Evolutionary conservation across 2,888 invertebrate genomes (phyloP).

Genomic region (Dolichopus griseipennis): DNA sequence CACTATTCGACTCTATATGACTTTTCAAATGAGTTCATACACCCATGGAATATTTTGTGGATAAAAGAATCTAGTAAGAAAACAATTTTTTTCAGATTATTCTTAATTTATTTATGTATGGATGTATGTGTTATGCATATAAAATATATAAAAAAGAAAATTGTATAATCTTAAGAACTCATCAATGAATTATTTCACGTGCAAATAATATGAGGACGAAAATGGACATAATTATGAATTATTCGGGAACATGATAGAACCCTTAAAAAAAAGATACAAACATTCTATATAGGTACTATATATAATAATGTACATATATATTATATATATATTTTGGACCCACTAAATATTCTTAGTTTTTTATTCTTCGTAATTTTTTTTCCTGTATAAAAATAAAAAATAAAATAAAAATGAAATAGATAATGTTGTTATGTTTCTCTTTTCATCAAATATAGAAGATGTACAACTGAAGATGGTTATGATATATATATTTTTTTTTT

Average conservation of each 20-base stretch:
- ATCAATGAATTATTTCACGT: constrained; percentile 9
- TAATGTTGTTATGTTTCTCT: no score
- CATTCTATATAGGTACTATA: no score
- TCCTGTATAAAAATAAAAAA: not conserved
- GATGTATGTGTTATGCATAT: not conserved
- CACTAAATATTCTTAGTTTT: not conserved
- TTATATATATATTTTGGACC: not conserved
- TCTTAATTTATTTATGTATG: not conserved
- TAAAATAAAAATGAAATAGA: no score
- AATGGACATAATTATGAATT: constrained; percentile 11
- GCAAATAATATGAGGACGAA: not conserved
- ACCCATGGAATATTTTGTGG: not conserved
- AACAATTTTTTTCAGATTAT: not conserved
- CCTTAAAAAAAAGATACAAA: not conserved
- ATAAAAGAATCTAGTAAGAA: not conserved
- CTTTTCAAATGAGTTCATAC: not conserved
- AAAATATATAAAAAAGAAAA: not conserved
- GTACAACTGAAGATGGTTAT: no score
- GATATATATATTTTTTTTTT: no score
- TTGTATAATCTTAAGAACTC: not conserved
- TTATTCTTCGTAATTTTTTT: not conserved
- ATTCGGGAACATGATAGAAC: not conserved
- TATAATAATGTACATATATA: no score
- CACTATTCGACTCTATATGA: no score
- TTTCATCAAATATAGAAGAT: no score